These are phyloP conservation scores for Thymallus thymallus DNA, from an alignment of 2,113 vertebrate species.

Conservation along the genomic window DNA sequence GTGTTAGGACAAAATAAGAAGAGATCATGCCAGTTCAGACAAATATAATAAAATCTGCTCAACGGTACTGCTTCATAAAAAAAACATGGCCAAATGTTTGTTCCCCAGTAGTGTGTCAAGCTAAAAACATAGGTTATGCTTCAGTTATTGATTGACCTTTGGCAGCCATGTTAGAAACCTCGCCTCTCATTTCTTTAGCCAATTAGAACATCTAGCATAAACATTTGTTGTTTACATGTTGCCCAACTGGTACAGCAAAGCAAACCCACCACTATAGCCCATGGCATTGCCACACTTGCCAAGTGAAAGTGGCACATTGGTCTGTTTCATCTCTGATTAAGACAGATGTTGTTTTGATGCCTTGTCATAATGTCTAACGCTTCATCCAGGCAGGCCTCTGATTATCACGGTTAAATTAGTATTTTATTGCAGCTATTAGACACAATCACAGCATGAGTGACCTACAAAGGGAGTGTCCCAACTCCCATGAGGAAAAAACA, in stretches of 20 bases:
- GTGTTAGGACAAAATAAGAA: not conserved
- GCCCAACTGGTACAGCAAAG: not conserved
- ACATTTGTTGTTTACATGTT: not conserved
- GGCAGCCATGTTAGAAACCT: not conserved
- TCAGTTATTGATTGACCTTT: too few species aligned
- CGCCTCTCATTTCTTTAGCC: not conserved
- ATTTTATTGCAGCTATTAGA: slow-evolving; percentile 35
- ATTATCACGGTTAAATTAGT: slow-evolving; percentile 41
- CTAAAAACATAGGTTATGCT: too few species aligned
- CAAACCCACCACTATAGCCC: not conserved
- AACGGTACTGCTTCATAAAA: too few species aligned
- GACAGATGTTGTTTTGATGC: slow-evolving; percentile 59
- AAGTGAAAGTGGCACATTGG: too few species aligned
- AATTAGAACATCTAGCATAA: not conserved
- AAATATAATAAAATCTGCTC: too few species aligned
- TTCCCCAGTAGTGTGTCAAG: too few species aligned
- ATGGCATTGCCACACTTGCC: not conserved
- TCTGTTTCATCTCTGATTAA: slow-evolving; percentile 55
- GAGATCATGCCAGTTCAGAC: too few species aligned
- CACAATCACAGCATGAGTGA: slow-evolving; percentile 21
- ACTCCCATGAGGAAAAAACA: too few species aligned
- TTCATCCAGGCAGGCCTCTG: slow-evolving; percentile 50
- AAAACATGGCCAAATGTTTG: too few species aligned
- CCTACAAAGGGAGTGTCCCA: too few species aligned
- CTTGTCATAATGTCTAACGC: slow-evolving; percentile 52